Percentiles rank a stretch among this genome's conserved stretches.
These are phyloP conservation scores for Pedionomus torquatus DNA, from an alignment of 2,113 vertebrate species.

Conservation along the genomic window DNA sequence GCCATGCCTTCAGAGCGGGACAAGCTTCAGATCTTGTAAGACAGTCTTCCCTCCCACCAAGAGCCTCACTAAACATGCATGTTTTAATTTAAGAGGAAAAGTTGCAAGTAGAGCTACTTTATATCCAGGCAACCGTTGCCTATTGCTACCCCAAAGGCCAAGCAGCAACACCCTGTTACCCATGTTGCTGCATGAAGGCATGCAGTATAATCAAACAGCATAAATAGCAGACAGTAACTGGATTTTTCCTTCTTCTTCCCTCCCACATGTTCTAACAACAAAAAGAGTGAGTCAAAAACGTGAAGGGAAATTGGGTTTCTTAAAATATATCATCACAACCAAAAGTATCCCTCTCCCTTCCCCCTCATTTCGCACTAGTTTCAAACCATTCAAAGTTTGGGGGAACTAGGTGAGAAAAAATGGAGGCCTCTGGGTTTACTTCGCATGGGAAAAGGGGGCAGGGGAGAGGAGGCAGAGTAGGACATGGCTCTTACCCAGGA, in stretches of 20 bases:
- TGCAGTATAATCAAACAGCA: background rate
- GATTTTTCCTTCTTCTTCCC: background rate
- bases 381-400: background rate
- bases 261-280: background rate
- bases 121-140: background rate
- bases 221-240: background rate
- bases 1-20: background rate
- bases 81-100: background rate
- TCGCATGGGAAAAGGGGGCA: background rate
- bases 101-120: background rate
- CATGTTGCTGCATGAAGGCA: background rate
- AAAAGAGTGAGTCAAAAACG: background rate
- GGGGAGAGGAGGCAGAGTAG: background rate
- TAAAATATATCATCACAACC: background rate
- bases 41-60: background rate
- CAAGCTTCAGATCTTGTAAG: background rate
- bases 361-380: background rate
- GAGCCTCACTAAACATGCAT: background rate
- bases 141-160: background rate
- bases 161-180: background rate
- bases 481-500: slow-evolving; percentile 77
- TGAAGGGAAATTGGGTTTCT: background rate
- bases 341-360: background rate
- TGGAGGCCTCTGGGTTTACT: background rate
- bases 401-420: background rate